Base-by-base conservation (phyloP, 2,888 invertebrate genomes). In the Scelioninae gen. 2 region DNA sequence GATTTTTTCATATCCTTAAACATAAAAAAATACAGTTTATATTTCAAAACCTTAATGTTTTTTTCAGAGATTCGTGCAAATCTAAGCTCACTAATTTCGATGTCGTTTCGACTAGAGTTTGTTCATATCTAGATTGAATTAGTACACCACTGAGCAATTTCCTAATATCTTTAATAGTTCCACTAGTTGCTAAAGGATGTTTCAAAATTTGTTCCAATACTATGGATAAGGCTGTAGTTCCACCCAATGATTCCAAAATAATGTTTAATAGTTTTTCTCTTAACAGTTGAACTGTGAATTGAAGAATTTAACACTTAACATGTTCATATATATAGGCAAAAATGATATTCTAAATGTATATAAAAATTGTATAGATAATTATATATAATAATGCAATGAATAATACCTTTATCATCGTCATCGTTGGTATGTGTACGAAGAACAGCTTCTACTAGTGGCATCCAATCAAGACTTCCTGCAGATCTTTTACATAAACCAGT, bases 71-170 rank as follows among this genome's bases (percentile, higher is more conserved):
- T 57, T 87, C 87, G 81, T 93, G 93, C 53, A 94, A 88, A 86
- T 94, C 93, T 58, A 90, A 88, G 77, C 92, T 91, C 39, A 93
- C 87, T 39, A 92, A 86, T 74, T 90, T 90, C 45, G 91, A 90
- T 2, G 92, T 91, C 0, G 91, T 91, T 76, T 90, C 89, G 77
- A 94, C 88, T 79, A 94, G 88, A 46, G 92, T 89, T 81, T 92
- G 90, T 83, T 95, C 93, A 81, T 93, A 93, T 31, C 90, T 89
- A 73, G 93, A 94, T 79, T 94, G 93, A 13, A 91, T 91, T 74
- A 94, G 86, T 88, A 95, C 93, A 57, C 91, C 91, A 85, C 89
- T 87, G 33, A 91, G 80, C 37, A 91, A 85, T 76, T 88, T 88
- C 78, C 89, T 89, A 70, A 91, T 88, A 81, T 91, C 91, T 16